Base-by-base conservation (phyloP, 2,888 invertebrate genomes). In the Rhagophthalmus giganteus region DNA sequence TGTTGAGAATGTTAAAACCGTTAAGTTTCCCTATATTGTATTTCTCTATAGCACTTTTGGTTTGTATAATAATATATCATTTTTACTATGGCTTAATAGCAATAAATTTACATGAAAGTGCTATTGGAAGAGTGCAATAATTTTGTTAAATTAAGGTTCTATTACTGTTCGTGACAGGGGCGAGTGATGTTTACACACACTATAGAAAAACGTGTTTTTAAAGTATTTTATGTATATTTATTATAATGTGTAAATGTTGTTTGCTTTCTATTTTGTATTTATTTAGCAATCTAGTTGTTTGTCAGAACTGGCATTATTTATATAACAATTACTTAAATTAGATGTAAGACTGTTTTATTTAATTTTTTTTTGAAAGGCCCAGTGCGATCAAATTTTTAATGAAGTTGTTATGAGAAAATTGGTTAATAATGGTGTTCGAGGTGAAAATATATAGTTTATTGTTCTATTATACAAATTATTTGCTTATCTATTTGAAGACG, bases 201-300 rank as follows among this genome's bases (percentile, higher is more conserved):
- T 25, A 20, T 11, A 26, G 11, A 13, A 38, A 37, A 34, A 28
- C 39, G 54, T 47, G 53, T 42, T 50, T 50, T 37, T 41, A 33
- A n/a, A 35, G 31, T 40, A 54, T 50, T 54, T 54, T 28, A 40
- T 45, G 34, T 47, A 44, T 48, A 33, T 44, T 39, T 42, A 48
- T 48, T 54, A 57, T 48, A 28, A 61, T 63, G 62, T 67, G 65
- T 67, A 67, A 64, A 68, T 68, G 68, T 68, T 64, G 65, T 66
- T 67, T 67, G 68, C 67, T 66, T 67, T 64, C 47, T 45, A 48
- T 47, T 55, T 42, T 55, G 24, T 47, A 54, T 56, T 58, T 58
- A 53, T 52, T 50, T 40, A 45, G 30, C 34, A 41, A 31, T 40
- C 15, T 45, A 55, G 52, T 50, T 52, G 48, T 57, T 57, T 55